Evolutionary conservation across 2,888 invertebrate genomes (phyloP).

Genomic region (Acrobeloides nanus): DNA sequence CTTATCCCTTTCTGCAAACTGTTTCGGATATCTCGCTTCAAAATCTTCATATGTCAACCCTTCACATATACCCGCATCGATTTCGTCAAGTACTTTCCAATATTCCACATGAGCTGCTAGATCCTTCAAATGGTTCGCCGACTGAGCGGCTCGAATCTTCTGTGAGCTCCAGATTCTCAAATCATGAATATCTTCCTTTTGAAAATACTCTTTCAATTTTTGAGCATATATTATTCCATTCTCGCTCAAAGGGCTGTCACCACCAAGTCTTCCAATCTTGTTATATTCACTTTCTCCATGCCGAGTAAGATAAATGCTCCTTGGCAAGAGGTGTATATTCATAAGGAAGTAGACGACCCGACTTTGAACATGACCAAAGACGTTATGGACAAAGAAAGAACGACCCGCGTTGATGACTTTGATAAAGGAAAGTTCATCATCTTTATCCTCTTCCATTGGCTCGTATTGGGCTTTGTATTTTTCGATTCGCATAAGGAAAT

Average conservation of each 20-base stretch:
- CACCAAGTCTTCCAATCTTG: slow-evolving; percentile 83
- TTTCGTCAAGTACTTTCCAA: slow-evolving; percentile 98
- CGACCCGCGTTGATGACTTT: slow-evolving; percentile 65
- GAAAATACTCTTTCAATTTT: slow-evolving; percentile 45
- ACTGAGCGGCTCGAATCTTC: slow-evolving; percentile 89
- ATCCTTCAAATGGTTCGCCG: slow-evolving; percentile 65
- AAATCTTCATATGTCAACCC: slow-evolving; percentile 88
- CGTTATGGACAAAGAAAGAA: slow-evolving; percentile 59
- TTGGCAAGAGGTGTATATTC: slow-evolving; percentile 96
- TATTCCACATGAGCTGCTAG: slow-evolving; percentile 88
- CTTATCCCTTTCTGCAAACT: slow-evolving; percentile 81
- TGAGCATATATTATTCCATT: slow-evolving; percentile 64
- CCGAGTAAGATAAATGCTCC: slow-evolving; percentile 91
- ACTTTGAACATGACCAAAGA: slow-evolving; percentile 79
- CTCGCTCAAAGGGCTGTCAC: slow-evolving; percentile 79
- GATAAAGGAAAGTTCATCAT: slow-evolving; percentile 70
- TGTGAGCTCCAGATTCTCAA: slow-evolving; percentile 94
- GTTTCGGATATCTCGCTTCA: slow-evolving; percentile 78
- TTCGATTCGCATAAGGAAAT: slow-evolving; percentile 84
- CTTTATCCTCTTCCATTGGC: slow-evolving; percentile 76
- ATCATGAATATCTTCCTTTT: slow-evolving; percentile 57
- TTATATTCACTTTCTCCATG: slow-evolving; percentile 71
- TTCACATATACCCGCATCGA: slow-evolving; percentile 98
- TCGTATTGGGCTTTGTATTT: slow-evolving; percentile 89
- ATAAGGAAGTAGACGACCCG: slow-evolving; percentile 96